A percentile compares a stretch with the other conserved stretches of the same genome.
These are phyloP conservation scores for Cochlearius cochlearius DNA, from an alignment of 2,113 vertebrate genomes.

Conservation along the genomic window DNA sequence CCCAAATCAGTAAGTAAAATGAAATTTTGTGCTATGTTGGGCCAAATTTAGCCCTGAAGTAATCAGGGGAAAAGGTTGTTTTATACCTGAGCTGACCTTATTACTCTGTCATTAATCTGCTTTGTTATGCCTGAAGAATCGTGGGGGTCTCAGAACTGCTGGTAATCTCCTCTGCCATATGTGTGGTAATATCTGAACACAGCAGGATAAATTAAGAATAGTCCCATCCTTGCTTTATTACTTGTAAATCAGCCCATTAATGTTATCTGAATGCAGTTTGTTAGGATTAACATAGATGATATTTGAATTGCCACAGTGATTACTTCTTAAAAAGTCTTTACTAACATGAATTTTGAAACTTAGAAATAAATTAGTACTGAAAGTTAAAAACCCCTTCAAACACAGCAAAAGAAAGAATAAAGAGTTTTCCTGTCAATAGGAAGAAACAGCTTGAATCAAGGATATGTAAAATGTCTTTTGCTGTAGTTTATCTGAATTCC, in stretches of 20 bases:
- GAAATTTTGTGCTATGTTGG: not conserved
- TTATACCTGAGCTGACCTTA: conserved; percentile 40
- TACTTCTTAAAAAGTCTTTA: not conserved
- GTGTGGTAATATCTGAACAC: conserved; percentile 7
- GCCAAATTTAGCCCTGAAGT: not conserved
- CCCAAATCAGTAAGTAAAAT: not conserved
- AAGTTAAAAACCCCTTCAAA: not conserved
- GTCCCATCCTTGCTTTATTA: conserved; percentile 16
- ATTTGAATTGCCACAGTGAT: conserved; percentile 21
- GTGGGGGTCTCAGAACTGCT: not conserved
- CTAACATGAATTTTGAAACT: not conserved
- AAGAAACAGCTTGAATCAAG: not conserved
- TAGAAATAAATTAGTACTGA: not conserved
- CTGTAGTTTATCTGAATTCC: not conserved
- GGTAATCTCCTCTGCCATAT: conserved; percentile 28
- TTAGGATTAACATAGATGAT: conserved; percentile 7
- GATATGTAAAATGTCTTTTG: not conserved
- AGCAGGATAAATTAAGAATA: not conserved
- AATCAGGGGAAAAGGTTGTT: not conserved
- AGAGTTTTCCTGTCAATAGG: not conserved
- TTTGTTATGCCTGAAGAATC: conserved; percentile 14
- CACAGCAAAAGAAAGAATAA: not conserved
- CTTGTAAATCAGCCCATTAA: conserved; percentile 52
- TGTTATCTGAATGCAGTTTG: conserved; percentile 30
- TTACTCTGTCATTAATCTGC: conserved; percentile 37